Conservation (phyloP, 2,888 invertebrate species). For the Athalia rosae region DNA sequence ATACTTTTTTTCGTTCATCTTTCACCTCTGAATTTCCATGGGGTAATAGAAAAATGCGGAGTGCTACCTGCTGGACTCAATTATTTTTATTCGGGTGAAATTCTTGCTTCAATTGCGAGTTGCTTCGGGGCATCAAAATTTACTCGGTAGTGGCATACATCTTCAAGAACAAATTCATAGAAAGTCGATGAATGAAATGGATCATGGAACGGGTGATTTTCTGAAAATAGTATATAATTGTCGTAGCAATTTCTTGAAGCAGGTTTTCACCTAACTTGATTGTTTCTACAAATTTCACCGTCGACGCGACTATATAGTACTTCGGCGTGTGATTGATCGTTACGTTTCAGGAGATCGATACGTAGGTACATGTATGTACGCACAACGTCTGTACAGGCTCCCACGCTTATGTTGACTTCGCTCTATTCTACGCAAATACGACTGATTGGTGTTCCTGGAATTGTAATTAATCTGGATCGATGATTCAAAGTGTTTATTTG, state of each 20-base stretch:
- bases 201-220: conserved; percentile 28
- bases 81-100: neutral
- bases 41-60: conserved; percentile 17
- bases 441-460: conserved; percentile 5
- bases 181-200: conserved; percentile 18
- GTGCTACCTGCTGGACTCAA: conserved; percentile 1
- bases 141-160: conserved; percentile 11
- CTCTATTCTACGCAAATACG: conserved; percentile 9
- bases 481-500: conserved; percentile 24
- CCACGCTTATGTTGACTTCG: neutral
- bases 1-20: conserved; percentile 13
- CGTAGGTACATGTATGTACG: neutral
- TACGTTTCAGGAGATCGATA: no score
- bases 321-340: no score
- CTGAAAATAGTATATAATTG: conserved; percentile 6
- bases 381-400: neutral
- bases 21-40: conserved; percentile 4
- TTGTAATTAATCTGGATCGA: conserved; percentile 20
- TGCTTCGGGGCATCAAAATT: neutral
- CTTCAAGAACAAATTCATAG: conserved; percentile 12
- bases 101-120: neutral
- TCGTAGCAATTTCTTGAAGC: neutral
- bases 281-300: neutral
- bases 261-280: neutral
- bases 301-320: neutral